Evolutionary conservation across 2,113 vertebrate species (phyloP), one percentile per base, ranked within the genome.

Genomic region (Callithrix jacchus): DNA sequence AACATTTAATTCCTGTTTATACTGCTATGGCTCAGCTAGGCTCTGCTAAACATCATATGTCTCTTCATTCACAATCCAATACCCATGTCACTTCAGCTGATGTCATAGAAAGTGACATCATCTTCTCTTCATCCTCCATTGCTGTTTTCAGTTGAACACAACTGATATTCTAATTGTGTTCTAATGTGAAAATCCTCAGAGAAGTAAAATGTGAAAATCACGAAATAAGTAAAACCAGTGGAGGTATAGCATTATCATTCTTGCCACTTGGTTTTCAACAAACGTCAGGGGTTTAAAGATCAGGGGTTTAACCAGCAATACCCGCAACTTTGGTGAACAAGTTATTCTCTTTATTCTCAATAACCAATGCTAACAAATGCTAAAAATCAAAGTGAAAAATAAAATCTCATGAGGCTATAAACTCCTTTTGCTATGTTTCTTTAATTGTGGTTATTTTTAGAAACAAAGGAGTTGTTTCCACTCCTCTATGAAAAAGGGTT

Each of bases 371-470:
- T 94, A 94, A 94, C 58, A 97, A 94, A 82, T 96, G 74, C 95
- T 94, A 84, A 97, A 97, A 95, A 89, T 96, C 95, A 97, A 96
- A 98, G 95, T 88, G 93, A 97, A 96, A 96, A 97, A 87, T 87
- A 87, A 97, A 98, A 96, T 88, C 91, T 96, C 93, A 45, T 84
- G 94, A 97, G 97, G 64, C 94, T 96, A 96, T 96, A 95, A 74
- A 96, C 95, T 97, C 97, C 93, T 98, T 97, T 97, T 88, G 87
- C 97, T 97, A 66, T 98, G 97, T 95, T 17, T 97, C 97, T 81
- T 94, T 97, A 96, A 97, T 95, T 94, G 87, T 83, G 70, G 40
- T 91, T 96, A 87, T 81, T 64, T 64, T 64, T 95, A 93, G 77
- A 49, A 25, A 40, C 25, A 66, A 83, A 89, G 91, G 73, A 85